These are phyloP conservation scores for Mimas tiliae DNA, from an alignment of 2,888 invertebrate species.

Conservation along the genomic window DNA sequence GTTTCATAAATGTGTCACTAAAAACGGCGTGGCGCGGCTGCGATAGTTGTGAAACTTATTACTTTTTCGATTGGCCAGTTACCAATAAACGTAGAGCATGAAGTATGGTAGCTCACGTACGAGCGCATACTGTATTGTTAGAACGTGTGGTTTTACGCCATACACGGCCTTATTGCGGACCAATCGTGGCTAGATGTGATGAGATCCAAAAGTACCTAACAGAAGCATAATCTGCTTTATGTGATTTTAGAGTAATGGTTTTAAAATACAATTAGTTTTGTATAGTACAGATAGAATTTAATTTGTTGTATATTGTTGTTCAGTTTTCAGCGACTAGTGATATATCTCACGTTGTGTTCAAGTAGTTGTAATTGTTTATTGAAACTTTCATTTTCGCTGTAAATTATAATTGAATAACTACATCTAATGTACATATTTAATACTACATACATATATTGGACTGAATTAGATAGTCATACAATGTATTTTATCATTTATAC, in stretches of 20 bases:
- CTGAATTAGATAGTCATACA: constrained; percentile 62
- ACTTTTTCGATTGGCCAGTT: constrained; percentile 26
- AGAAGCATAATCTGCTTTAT: constrained; percentile 52
- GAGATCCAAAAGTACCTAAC: constrained; percentile 55
- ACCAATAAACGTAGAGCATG: constrained; percentile 24
- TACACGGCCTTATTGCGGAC: constrained; percentile 77
- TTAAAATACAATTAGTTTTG: constrained; percentile 19
- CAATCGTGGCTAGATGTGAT: constrained; percentile 64
- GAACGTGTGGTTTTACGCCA: constrained; percentile 46
- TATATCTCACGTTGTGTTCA: constrained; percentile 63
- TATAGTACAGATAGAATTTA: constrained; percentile 26
- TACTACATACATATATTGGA: constrained; percentile 51
- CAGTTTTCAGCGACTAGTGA: constrained; percentile 36
- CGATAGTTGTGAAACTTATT: constrained; percentile 18
- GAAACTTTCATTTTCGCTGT: constrained; percentile 38
- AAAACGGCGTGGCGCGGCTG: neutral
- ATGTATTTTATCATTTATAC: constrained; percentile 52
- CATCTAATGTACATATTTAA: constrained; percentile 27
- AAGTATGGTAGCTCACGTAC: constrained; percentile 19
- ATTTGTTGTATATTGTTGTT: constrained; percentile 28
- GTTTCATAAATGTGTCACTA: neutral
- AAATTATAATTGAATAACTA: constrained; percentile 26
- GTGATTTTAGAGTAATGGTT: constrained; percentile 44
- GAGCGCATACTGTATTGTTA: constrained; percentile 17
- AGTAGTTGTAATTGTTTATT: constrained; percentile 44